Evolutionary conservation across 2,888 invertebrate genomes (phyloP), one percentile per base, ranked within the genome.

Genomic region (Agrochola lychnidis): DNA sequence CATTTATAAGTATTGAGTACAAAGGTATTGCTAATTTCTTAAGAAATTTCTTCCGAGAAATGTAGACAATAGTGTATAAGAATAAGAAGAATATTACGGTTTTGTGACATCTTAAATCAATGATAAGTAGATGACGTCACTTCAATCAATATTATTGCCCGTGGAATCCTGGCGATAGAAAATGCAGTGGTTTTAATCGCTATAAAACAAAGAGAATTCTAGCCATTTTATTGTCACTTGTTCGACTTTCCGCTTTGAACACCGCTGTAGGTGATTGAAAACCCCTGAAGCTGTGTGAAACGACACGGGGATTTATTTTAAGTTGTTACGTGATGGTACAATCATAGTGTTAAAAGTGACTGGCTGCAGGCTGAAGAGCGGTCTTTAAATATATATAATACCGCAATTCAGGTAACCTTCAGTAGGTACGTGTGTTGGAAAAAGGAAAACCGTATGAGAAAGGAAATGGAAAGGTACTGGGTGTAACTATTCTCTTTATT

Each of bases 141-240:
- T 71, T 0, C 14, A 22, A 45, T 76, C 51, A 25, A 68, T 78
- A 19, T 19, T 9, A 19, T 19, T 9, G 6, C 1, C n/a, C 25
- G 25, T 22, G 22, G 25, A 19, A n/a, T 36, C 16, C 36, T 53
- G 16, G 25, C 16, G 22, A 53, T 40, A 19, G 25, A 30, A 63
- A 42, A 79, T 70, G 42, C 51, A 70, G 42, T 51, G 1, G 30
- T 22, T 61, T 71, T 81, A 42, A 73, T 14, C 6, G 14, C 14
- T 53, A 73, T 73, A 30, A 63, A 56, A 80, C 62, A 72, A 80
- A 78, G 30, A 22, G 45, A 51, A 51, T 79, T 79, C 53, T 56
- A 19, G 40, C 10, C 14, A 19, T 78, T 56, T 48, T 36, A 63
- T 73, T 40, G 61, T 45, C 48, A 0, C 48, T 30, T 19, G 19